phyloP scores from a whole-genome alignment of 2,888 invertebrate genomes.

The Harpalus rubripes region DNA sequence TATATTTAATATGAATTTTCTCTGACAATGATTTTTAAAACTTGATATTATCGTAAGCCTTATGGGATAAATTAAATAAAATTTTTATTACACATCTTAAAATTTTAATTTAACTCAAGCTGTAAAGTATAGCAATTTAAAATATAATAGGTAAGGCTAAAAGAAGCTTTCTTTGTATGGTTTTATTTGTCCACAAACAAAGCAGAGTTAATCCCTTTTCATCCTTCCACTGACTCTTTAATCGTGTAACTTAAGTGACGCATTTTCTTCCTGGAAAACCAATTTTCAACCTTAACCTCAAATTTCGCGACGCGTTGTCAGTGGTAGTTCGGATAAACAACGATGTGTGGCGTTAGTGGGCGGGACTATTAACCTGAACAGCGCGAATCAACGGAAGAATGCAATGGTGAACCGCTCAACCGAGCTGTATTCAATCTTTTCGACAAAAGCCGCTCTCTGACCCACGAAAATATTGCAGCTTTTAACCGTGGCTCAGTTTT shows the following conservation, averaged over 20 bases:
- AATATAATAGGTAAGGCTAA: conserved; percentile 8
- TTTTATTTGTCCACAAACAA: conserved; percentile 33
- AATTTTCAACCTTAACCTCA: conserved; percentile 52
- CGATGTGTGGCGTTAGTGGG: not conserved
- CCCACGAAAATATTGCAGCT: conserved; percentile 48
- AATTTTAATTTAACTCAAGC: conserved; percentile 5
- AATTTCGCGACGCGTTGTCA: conserved; percentile 27
- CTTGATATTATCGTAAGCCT: not conserved
- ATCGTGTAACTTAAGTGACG: conserved; percentile 29
- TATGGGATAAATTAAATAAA: not conserved
- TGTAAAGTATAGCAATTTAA: conserved; percentile 13
- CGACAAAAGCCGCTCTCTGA: conserved; percentile 49
- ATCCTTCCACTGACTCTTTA: conserved; percentile 38
- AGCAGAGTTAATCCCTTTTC: conserved; percentile 36
- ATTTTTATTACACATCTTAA: not conserved
- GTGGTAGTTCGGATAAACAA: conserved; percentile 54
- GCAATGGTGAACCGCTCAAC: conserved; percentile 50
- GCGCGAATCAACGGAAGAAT: conserved; percentile 62
- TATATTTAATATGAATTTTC: not conserved
- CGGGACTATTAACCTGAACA: conserved; percentile 58
- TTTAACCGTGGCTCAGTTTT: conserved; percentile 18
- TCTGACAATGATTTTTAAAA: not conserved
- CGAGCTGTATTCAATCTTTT: conserved; percentile 50
- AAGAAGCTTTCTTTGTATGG: conserved; percentile 24
- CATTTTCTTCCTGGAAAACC: conserved; percentile 53